Percentiles rank a stretch among this genome's conserved stretches.
These are phyloP conservation scores for Vanessa cardui DNA, from an alignment of 2,888 invertebrate species.

Conservation along the genomic window DNA sequence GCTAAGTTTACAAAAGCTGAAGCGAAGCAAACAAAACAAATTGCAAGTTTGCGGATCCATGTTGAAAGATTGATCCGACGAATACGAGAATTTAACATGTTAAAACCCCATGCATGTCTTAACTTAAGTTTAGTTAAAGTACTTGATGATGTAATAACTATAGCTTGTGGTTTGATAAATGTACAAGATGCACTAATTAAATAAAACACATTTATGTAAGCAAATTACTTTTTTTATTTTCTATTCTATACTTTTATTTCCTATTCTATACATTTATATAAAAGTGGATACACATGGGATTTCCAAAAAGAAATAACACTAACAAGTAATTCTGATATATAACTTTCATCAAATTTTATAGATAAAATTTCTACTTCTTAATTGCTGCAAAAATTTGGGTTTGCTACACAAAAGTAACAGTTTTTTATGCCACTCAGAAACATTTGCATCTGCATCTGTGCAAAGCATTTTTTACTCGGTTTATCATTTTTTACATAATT, in stretches of 20 bases:
- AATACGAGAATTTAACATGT: too few relatives aligned
- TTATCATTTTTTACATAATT: conserved; percentile 38
- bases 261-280: too few relatives aligned
- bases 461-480: conserved; percentile 33
- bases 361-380: not conserved
- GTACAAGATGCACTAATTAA: too few relatives aligned
- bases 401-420: conserved; percentile 31
- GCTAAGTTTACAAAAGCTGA: not conserved
- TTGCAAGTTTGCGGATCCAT: too few relatives aligned
- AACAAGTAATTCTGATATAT: not conserved
- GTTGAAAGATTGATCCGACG: too few relatives aligned
- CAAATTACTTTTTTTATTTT: not conserved
- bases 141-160: too few relatives aligned
- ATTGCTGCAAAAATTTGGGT: conserved; percentile 2
- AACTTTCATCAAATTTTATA: not conserved
- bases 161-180: too few relatives aligned
- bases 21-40: not conserved
- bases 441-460: conserved; percentile 30
- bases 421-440: conserved; percentile 25
- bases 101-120: too few relatives aligned
- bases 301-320: too few relatives aligned
- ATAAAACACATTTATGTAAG: not conserved
- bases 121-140: too few relatives aligned
- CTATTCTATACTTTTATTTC: too few relatives aligned
- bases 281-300: too few relatives aligned